phyloP scores from a whole-genome alignment of 2,113 vertebrate genomes.

The Vidua chalybeata region DNA sequence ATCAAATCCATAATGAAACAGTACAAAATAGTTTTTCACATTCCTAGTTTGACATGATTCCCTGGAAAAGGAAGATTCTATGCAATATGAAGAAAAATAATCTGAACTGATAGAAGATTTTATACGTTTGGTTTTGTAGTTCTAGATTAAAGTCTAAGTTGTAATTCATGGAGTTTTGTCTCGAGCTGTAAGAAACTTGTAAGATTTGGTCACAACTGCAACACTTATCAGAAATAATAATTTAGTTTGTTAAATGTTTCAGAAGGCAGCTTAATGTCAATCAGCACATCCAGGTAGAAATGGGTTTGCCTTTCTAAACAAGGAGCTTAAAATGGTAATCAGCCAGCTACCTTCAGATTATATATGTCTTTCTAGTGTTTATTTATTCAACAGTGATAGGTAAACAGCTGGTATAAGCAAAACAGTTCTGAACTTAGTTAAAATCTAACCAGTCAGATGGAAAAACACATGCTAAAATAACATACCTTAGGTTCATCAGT shows the following conservation, averaged over 20 bases:
- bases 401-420: background rate
- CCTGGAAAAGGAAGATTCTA: background rate
- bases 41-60: background rate
- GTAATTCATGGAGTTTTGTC: background rate
- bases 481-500: background rate
- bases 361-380: background rate
- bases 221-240: background rate
- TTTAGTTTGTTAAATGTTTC: constrained; percentile 21
- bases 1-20: background rate
- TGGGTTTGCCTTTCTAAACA: constrained; percentile 12
- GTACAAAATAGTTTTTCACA: background rate
- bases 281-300: background rate
- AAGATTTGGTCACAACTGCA: background rate
- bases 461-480: background rate
- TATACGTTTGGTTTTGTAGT: background rate
- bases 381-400: background rate
- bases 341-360: background rate
- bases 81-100: background rate
- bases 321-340: background rate
- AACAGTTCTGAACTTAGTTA: background rate
- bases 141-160: background rate
- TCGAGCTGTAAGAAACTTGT: background rate
- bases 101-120: background rate
- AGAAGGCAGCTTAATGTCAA: background rate
- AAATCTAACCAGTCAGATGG: background rate